phyloP scores from a whole-genome alignment of 35 echinoderm and acorn worm genomes.

The Ptychodera flava region DNA sequence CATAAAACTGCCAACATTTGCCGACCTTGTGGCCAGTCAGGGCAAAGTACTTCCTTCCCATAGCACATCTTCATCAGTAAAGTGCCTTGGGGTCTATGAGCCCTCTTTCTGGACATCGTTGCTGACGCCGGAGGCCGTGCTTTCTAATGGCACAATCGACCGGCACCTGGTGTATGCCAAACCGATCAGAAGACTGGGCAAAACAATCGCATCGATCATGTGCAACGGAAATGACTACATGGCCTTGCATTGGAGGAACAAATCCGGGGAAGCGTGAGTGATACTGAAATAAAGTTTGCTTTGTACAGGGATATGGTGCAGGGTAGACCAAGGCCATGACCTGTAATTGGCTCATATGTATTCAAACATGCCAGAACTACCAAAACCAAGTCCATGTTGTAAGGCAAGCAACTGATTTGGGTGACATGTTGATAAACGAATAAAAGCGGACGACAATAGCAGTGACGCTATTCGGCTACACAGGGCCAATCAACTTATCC shows the following conservation, averaged over 20 bases:
- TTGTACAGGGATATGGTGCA: too few relatives aligned
- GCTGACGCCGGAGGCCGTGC: neutral
- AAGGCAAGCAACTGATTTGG: too few relatives aligned
- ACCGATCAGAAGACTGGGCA: neutral
- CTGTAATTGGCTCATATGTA: too few relatives aligned
- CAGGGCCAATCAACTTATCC: too few relatives aligned
- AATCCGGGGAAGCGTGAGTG: neutral
- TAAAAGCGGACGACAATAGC: too few relatives aligned
- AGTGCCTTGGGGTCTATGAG: neutral
- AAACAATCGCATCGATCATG: neutral
- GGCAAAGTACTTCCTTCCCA: neutral
- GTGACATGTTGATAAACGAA: too few relatives aligned
- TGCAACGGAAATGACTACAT: neutral
- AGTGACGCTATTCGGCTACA: too few relatives aligned
- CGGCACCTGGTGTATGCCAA: neutral
- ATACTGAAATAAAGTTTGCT: too few relatives aligned
- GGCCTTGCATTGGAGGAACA: neutral
- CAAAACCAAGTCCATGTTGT: too few relatives aligned
- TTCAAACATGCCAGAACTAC: too few relatives aligned
- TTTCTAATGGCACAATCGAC: neutral
- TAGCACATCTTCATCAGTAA: neutral
- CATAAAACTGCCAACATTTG: neutral
- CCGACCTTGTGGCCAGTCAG: neutral
- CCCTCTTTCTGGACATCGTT: neutral
- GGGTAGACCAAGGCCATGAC: too few relatives aligned